Conservation (phyloP, 2,797 vertebrate species). For the Pampus argenteus region DNA sequence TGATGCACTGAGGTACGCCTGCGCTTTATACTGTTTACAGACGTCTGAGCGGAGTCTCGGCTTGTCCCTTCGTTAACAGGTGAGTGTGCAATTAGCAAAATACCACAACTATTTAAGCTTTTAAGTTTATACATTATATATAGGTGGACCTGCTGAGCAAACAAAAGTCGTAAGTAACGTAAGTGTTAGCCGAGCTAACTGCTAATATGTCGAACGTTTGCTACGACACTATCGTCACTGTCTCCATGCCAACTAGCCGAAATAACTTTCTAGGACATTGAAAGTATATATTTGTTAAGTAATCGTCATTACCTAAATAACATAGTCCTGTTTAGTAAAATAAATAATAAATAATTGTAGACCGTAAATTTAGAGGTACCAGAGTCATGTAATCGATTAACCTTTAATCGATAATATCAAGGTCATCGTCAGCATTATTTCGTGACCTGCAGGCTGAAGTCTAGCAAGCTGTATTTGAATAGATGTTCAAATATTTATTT, state of each 20-base stretch:
- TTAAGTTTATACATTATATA: too few relatives aligned
- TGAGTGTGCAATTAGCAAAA: slow-evolving; percentile 45
- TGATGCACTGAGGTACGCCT: too few relatives aligned
- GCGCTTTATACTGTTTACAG: slow-evolving; percentile 31
- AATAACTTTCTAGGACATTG: not conserved
- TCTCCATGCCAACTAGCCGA: not conserved
- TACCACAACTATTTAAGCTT: not conserved
- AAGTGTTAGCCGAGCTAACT: not conserved
- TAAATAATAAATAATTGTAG: rapidly evolving
- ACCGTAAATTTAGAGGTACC: not conserved
- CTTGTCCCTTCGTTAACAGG: slow-evolving; percentile 31
- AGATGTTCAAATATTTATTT: not conserved
- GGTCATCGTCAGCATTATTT: slow-evolving; percentile 26
- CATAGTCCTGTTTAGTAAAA: rapidly evolving
- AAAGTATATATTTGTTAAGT: not conserved
- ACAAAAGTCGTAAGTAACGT: rapidly evolving
- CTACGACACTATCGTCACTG: not conserved
- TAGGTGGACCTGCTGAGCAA: not conserved
- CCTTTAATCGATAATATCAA: not conserved
- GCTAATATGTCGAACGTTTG: slow-evolving; percentile 7
- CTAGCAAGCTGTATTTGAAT: too few relatives aligned
- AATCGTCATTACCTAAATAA: not conserved
- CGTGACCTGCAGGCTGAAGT: not conserved
- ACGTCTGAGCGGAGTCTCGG: too few relatives aligned
- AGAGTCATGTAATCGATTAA: not conserved